These are phyloP conservation scores for Clostera curtula DNA, from an alignment of 2,888 invertebrate species.

Conservation along the genomic window DNA sequence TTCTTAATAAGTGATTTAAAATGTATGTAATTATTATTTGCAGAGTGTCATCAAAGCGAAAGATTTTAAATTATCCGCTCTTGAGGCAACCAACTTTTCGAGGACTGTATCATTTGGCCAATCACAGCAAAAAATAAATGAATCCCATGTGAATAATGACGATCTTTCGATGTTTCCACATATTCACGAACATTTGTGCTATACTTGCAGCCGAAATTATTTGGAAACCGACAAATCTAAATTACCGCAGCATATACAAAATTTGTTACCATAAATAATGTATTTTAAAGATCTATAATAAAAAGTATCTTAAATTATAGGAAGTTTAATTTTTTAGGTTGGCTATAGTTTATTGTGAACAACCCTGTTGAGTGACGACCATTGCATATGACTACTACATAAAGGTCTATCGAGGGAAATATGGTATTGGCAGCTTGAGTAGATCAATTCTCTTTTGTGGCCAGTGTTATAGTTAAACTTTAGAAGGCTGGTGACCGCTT, in stretches of 20 bases:
- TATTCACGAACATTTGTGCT: constrained; percentile 45
- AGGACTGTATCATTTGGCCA: constrained; percentile 46
- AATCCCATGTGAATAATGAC: too few relatives aligned
- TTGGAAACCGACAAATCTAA: constrained; percentile 33
- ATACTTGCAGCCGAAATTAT: constrained; percentile 54
- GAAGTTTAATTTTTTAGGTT: too few relatives aligned
- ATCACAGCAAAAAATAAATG: too few relatives aligned
- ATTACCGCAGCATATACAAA: constrained; percentile 20
- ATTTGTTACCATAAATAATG: constrained; percentile 12
- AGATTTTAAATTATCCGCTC: constrained; percentile 63
- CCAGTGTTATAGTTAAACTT: too few relatives aligned
- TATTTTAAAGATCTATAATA: constrained; percentile 4
- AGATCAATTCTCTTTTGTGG: too few relatives aligned
- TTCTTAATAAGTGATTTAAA: too few relatives aligned
- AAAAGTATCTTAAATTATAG: neutral
- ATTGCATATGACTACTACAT: too few relatives aligned
- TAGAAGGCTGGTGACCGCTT: too few relatives aligned
- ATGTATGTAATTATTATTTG: constrained; percentile 37
- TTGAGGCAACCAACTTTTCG: constrained; percentile 78
- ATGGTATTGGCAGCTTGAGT: too few relatives aligned
- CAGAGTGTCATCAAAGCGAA: constrained; percentile 64
- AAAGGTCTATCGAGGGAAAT: too few relatives aligned
- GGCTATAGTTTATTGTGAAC: too few relatives aligned
- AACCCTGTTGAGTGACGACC: too few relatives aligned
- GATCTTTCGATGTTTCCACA: constrained; percentile 42